Evolutionary conservation across 1,140 invertebrate species (phyloP).

Genomic region (Saccostrea echinata): DNA sequence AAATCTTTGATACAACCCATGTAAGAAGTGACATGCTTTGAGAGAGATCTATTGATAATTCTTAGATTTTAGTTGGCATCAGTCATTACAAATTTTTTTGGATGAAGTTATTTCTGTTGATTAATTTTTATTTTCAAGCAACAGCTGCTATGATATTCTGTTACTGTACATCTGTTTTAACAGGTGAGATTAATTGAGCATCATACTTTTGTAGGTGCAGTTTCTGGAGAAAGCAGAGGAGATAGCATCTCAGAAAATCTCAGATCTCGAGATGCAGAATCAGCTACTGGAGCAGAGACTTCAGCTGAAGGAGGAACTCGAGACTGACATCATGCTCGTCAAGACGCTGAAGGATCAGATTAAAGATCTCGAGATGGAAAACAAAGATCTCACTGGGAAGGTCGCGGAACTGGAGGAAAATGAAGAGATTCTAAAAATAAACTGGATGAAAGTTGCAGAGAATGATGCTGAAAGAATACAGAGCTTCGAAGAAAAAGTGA

Average conservation of each 20-base stretch:
- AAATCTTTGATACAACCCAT: too few relatives aligned
- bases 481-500: slow-evolving; percentile 72
- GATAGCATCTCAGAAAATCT: slow-evolving; percentile 67
- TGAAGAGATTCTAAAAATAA: slow-evolving; percentile 72
- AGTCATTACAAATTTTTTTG: too few relatives aligned
- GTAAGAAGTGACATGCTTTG: too few relatives aligned
- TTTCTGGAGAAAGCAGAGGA: slow-evolving; percentile 72
- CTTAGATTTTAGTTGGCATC: too few relatives aligned
- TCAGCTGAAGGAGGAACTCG: slow-evolving; percentile 63
- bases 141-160: too few relatives aligned
- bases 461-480: slow-evolving; percentile 71
- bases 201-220: slow-evolving; percentile 64
- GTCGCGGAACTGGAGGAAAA: slow-evolving; percentile 73
- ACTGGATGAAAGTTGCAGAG: slow-evolving; percentile 74
- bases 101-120: too few relatives aligned
- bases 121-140: too few relatives aligned
- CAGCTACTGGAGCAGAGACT: slow-evolving; percentile 67
- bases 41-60: too few relatives aligned
- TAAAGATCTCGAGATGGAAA: slow-evolving; percentile 65
- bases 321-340: slow-evolving; percentile 56
- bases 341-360: slow-evolving; percentile 68
- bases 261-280: slow-evolving; percentile 68
- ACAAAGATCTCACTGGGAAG: slow-evolving; percentile 64
- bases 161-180: too few relatives aligned
- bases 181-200: not conserved